Evolutionary conservation across 2,113 vertebrate species (phyloP).

Genomic region (Podarcis raffonei): DNA sequence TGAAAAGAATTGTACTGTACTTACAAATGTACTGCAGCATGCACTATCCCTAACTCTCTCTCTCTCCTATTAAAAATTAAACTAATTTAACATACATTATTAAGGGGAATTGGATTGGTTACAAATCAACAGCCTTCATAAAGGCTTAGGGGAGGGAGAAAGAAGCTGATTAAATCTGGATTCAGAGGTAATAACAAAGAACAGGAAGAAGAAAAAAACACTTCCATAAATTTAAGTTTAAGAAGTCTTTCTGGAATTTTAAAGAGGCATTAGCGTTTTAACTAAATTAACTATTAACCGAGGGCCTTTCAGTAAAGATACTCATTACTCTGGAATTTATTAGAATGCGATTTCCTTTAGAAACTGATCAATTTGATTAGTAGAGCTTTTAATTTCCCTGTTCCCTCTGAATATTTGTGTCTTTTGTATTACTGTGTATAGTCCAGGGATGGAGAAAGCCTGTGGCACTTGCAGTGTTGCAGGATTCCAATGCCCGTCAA

Average conservation of each 20-base stretch:
- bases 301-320: constrained; percentile 32
- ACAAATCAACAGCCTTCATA: constrained; percentile 77
- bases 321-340: constrained; percentile 12
- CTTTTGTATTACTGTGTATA: neutral
- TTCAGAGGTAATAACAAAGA: constrained; percentile 65
- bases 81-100: constrained; percentile 78
- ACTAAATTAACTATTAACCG: constrained; percentile 63
- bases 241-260: constrained; percentile 69
- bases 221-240: constrained; percentile 67
- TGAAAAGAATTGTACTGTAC: constrained; percentile 50
- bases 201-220: constrained; percentile 55
- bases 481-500: too few relatives aligned
- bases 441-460: neutral
- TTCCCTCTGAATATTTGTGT: constrained; percentile 26
- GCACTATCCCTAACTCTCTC: constrained; percentile 66
- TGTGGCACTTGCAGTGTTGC: too few relatives aligned
- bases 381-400: constrained; percentile 47
- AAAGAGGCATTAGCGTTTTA: constrained; percentile 68
- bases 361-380: constrained; percentile 47
- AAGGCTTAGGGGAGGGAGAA: constrained; percentile 65
- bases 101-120: constrained; percentile 75
- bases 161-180: constrained; percentile 70
- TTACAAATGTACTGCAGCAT: constrained; percentile 61
- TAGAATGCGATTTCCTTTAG: constrained; percentile 32
- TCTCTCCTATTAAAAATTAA: constrained; percentile 82